Base-by-base conservation (phyloP, 1,140 invertebrate species). In the Drosophila murphyi region DNA sequence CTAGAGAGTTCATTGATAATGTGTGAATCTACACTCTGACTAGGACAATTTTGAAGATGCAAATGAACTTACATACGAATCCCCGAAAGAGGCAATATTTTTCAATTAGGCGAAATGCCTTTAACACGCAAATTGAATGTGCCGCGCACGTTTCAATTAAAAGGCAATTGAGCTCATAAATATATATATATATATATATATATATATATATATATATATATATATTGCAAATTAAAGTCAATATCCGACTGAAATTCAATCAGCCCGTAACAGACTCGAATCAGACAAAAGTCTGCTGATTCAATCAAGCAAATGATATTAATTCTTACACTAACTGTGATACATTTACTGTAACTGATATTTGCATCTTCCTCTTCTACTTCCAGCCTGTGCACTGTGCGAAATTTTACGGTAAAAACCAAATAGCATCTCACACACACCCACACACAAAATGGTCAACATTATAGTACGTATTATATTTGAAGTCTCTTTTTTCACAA, bases 371-470 rank as follows among this genome's bases (percentile, higher is more conserved):
- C 4, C 7, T 31, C 48, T 20, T 60, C 10, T 74, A 39, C 61
- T 83, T 86, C 12, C 72, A 86, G 82, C 34, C 51, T 41, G 32
- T 78, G 28, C 50, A 71, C 67, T 85, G 57, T 69, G 75, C 39
- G 28, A 76, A 56, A 61, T 50, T 48, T 31, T 2, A 8, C 32
- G 47, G n/a, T 50, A 3, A n/a, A 5, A 72, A 32, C 72, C 5
- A 4, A 64, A 10, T 59, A 4, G 20, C 20, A 20, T 20, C 20
- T 20, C 20, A 20, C 20, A 20, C 20, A 60, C 7, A 55, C 43
- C 57, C 39, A 69, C 8, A 52, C 5, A 41, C 78, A 90, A 80
- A 76, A 92, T 92, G 91, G 91, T 92, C 34, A 92, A 92, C 76
- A 80, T 92, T 74, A 74, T 78, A 72, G 91, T 92, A 65, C 80